Percentiles rank a stretch among this genome's conserved stretches.
phyloP scores from a whole-genome alignment of 2,113 vertebrate species.

The Bos javanicus region DNA sequence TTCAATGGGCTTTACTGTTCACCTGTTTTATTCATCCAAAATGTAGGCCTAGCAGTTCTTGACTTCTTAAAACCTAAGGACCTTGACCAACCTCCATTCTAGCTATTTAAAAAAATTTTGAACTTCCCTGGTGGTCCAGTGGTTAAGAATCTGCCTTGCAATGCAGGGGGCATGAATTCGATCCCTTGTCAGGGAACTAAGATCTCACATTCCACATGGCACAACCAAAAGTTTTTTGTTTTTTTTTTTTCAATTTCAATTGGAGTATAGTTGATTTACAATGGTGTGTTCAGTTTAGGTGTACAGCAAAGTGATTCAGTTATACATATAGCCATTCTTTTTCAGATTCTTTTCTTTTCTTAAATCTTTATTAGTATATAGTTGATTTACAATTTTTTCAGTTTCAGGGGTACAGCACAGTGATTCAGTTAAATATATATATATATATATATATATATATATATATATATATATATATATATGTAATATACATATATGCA shows the following conservation, averaged over 20 bases:
- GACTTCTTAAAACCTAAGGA: constrained; percentile 23
- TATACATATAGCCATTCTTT: too few relatives aligned
- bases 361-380: not conserved
- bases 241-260: too few relatives aligned
- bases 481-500: not conserved
- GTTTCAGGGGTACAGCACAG: not conserved
- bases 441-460: not conserved
- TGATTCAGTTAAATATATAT: not conserved
- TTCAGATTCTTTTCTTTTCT: too few relatives aligned
- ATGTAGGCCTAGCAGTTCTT: not conserved
- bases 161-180: not conserved
- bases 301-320: too few relatives aligned
- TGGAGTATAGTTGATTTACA: too few relatives aligned
- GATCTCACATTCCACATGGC: too few relatives aligned
- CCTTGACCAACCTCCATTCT: not conserved
- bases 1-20: not conserved
- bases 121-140: not conserved
- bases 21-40: not conserved
- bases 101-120: not conserved
- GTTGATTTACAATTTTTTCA: not conserved
- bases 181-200: not conserved
- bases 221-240: too few relatives aligned
- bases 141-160: not conserved
- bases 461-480: not conserved
- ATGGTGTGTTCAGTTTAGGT: too few relatives aligned